Conservation (phyloP, 2,888 invertebrate species). For the Drosophila affinis region DNA sequence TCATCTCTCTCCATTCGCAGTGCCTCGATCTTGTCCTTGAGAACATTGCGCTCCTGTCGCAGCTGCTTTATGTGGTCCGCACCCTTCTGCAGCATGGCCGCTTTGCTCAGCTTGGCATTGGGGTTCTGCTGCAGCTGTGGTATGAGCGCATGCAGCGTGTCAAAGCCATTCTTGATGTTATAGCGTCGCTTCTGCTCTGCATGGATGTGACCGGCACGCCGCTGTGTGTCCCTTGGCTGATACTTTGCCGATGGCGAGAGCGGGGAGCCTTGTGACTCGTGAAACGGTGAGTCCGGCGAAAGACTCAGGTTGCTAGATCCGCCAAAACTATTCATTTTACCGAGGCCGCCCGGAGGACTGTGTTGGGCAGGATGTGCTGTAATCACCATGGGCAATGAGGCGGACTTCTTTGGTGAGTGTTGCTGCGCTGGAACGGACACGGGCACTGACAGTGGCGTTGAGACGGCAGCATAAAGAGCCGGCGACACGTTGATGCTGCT, state of each 20-base stretch:
- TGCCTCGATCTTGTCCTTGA: slow-evolving; percentile 95
- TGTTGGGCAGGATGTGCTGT: slow-evolving; percentile 68
- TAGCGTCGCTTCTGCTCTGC: slow-evolving; percentile 98
- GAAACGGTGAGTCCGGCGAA: slow-evolving; percentile 82
- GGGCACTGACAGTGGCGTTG: slow-evolving; percentile 59
- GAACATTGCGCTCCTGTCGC: slow-evolving; percentile 91
- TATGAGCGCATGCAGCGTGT: slow-evolving; percentile 95
- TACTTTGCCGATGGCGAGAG: slow-evolving; percentile 86
- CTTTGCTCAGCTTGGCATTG: slow-evolving; percentile 96
- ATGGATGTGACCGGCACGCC: slow-evolving; percentile 95
- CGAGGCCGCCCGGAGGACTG: slow-evolving; percentile 72
- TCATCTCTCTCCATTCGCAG: slow-evolving; percentile 94
- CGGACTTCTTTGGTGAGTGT: slow-evolving; percentile 82
- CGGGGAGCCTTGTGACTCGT: slow-evolving; percentile 84
- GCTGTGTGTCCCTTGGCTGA: slow-evolving; percentile 86
- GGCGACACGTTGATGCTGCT: slow-evolving; percentile 48
- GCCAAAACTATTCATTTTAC: slow-evolving; percentile 75
- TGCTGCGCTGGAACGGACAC: slow-evolving; percentile 59
- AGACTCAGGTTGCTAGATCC: slow-evolving; percentile 64
- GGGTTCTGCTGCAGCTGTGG: slow-evolving; percentile 96
- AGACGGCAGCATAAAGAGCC: slow-evolving; percentile 42
- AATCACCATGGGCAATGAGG: slow-evolving; percentile 80
- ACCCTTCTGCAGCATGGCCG: slow-evolving; percentile 98
- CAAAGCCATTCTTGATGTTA: slow-evolving; percentile 98
- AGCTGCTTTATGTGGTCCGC: slow-evolving; percentile 97